Evolutionary conservation across 1,140 invertebrate species (phyloP).

Genomic region (Pectinophora gossypiella): DNA sequence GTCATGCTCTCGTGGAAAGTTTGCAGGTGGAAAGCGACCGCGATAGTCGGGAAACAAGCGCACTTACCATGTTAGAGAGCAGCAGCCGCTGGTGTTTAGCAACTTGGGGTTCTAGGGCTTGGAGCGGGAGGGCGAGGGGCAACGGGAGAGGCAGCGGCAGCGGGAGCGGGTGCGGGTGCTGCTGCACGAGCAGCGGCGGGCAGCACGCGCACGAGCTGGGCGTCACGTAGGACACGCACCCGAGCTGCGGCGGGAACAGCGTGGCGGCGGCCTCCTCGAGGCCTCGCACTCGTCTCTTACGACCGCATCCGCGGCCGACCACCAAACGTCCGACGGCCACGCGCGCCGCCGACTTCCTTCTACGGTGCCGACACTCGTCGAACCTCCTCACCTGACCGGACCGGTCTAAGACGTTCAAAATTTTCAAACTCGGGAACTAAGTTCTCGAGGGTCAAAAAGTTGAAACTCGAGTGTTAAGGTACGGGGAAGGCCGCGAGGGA

Average conservation of each 20-base stretch:
- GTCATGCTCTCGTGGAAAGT: conserved; percentile 32
- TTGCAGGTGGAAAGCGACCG: conserved; percentile 28
- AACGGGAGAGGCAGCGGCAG: conserved; percentile 58
- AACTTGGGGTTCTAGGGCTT: conserved; percentile 61
- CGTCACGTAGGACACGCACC: conserved; percentile 71
- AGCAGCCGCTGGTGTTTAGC: conserved; percentile 70
- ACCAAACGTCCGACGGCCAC: conserved; percentile 50
- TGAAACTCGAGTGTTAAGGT: conserved; percentile 32
- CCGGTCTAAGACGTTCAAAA: conserved; percentile 4
- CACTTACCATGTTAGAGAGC: conserved; percentile 76
- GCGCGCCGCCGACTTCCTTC: conserved; percentile 45
- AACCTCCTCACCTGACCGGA: conserved; percentile 15
- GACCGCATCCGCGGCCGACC: conserved; percentile 68
- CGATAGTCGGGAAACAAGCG: neutral
- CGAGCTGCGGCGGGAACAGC: conserved; percentile 72
- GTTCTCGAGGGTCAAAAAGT: conserved; percentile 37
- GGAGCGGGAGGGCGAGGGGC: conserved; percentile 57
- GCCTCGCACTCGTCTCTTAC: conserved; percentile 61
- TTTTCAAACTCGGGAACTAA: conserved; percentile 44
- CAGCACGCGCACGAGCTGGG: conserved; percentile 63
- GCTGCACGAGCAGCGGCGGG: conserved; percentile 61
- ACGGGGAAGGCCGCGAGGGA: conserved; percentile 40
- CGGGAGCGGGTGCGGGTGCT: conserved; percentile 52
- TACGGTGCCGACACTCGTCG: conserved; percentile 22
- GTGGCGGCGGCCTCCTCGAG: conserved; percentile 70